A percentile compares a stretch with the other conserved stretches of the same genome.
Conservation (phyloP, 2,888 invertebrate species). For the Xestia c-nigrum region DNA sequence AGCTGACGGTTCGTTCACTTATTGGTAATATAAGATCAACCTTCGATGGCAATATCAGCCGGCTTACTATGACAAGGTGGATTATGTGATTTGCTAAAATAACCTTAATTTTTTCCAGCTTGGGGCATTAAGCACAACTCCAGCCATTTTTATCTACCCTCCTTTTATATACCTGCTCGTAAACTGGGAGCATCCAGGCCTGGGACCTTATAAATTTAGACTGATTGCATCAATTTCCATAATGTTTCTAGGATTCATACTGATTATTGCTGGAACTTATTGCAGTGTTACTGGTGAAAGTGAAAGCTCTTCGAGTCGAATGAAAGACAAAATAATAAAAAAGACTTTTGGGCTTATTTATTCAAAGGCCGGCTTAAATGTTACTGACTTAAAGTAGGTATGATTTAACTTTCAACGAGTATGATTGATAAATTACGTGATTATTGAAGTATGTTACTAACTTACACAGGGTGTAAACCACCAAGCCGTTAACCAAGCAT, state of each 20-base stretch:
- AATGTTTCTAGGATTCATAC: constrained; percentile 65
- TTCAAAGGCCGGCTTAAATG: not conserved
- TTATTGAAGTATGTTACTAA: not conserved
- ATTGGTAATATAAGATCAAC: no score
- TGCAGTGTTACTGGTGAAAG: constrained; percentile 64
- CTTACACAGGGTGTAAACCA: no score
- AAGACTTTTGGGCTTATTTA: not conserved
- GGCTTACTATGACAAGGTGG: no score
- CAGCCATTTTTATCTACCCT: constrained; percentile 77
- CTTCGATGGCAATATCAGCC: no score
- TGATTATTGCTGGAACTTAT: constrained; percentile 67
- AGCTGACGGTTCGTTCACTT: no score
- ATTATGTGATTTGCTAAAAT: no score
- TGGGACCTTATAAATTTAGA: constrained; percentile 73
- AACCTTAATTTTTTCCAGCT: constrained; percentile 67
- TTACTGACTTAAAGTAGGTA: not conserved
- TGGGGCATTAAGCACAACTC: constrained; percentile 74
- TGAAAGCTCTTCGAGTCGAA: constrained; percentile 5
- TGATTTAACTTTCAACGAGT: not conserved
- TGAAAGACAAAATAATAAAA: not conserved
- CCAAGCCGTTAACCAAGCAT: no score
- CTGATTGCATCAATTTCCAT: constrained; percentile 67
- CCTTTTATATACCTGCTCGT: constrained; percentile 75
- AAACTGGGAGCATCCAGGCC: constrained; percentile 76
- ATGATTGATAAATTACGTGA: no score